Conservation (phyloP, 2,113 vertebrate species). For the Hippopotamus amphibius region DNA sequence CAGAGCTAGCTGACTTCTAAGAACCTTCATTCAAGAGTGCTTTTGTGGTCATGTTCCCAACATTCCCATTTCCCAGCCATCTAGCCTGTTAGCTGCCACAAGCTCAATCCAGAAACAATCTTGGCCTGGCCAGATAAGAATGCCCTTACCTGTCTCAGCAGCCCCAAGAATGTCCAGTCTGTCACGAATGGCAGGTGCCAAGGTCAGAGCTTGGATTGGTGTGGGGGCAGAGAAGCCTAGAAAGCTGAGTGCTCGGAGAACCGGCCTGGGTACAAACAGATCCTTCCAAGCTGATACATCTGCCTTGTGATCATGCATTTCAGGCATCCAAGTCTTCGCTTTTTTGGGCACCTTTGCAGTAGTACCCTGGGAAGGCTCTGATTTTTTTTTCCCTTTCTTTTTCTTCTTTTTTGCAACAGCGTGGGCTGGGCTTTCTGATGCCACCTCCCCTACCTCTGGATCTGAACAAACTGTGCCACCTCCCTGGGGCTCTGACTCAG, state of each 20-base stretch:
- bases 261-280: conserved; percentile 93
- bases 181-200: conserved; percentile 96
- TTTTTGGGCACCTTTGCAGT: conserved; percentile 83
- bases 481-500: conserved; percentile 6
- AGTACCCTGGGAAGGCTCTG: conserved; percentile 57
- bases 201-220: conserved; percentile 94
- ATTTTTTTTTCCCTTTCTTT: conserved; percentile 78
- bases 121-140: background rate
- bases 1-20: background rate
- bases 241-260: conserved; percentile 92
- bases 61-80: background rate
- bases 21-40: background rate
- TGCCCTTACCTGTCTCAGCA: conserved; percentile 94
- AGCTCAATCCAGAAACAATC: background rate
- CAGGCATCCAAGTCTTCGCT: conserved; percentile 91
- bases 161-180: conserved; percentile 95
- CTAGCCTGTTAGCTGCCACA: background rate
- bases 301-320: conserved; percentile 82
- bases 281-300: conserved; percentile 95
- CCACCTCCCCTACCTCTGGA: background rate
- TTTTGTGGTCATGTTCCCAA: conserved; percentile 4
- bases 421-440: background rate
- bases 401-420: conserved; percentile 85
- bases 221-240: conserved; percentile 96
- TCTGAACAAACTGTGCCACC: background rate